Base-by-base conservation (phyloP, 2,113 vertebrate genomes). In the Porphyrio hochstetteri region DNA sequence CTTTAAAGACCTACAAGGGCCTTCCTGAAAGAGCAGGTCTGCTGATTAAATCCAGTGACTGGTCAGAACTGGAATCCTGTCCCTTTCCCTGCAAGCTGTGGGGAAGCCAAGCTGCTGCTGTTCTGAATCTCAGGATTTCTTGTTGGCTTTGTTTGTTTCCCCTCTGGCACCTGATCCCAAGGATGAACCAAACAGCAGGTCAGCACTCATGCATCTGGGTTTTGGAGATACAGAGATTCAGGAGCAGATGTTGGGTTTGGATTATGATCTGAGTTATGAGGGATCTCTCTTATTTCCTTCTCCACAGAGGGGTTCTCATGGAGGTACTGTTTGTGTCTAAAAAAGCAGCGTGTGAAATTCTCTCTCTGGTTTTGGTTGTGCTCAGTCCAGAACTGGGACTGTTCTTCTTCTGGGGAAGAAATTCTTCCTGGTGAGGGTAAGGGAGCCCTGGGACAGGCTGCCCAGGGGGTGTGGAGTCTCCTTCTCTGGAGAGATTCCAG, bases 31-130 rank as follows among this genome's bases (percentile, higher is more conserved):
- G 86, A 80, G 35, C 61, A 86, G 33, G 82, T 90, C 70, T 95
- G 65, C 53, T 87, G 93, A 96, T 92, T 95, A 95, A 88, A 95
- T 92, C 89, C 89, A 78, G 56, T 85, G 77, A 85, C 91, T 84
- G 78, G 81, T 91, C 89, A 92, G 74, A 87, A 68, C 95, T 92
- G 84, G 96, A 92, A 87, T 82, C 53, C 42, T 89, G 11, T 84
- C 65, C 20, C 4, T 78, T 88, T 60, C n/a, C 33, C 76, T 90
- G 10, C 48, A 33, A 68, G 61, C 33, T 61, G 16, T 52, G 52
- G 53, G 35, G 72, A 63, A 74, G 46, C 68, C 71, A 90, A 69
- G 14, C 60, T 71, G 59, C 20, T 86, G 69, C 46, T 29, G 4
- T 72, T 59, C 18, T 63, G 29, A 42, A 64, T 64, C 13, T 84